Percentiles rank a stretch among this genome's conserved stretches.
Evolutionary conservation across 2,888 invertebrate species (phyloP).

Genomic region (Gibbula magus): DNA sequence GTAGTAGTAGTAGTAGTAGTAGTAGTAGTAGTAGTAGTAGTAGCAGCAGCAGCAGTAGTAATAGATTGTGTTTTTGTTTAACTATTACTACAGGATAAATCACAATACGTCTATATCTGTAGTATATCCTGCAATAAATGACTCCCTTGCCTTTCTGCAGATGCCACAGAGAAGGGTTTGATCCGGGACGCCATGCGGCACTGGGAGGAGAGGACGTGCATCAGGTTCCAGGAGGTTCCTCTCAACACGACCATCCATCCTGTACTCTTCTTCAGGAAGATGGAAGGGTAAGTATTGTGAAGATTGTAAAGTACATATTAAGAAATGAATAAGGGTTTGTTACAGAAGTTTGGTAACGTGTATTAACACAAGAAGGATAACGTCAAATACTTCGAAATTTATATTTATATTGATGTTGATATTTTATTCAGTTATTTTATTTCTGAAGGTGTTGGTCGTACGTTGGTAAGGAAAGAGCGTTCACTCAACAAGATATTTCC

Average conservation of each 20-base stretch:
- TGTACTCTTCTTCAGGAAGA: conserved; percentile 47
- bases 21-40: too few species aligned
- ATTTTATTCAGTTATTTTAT: too few species aligned
- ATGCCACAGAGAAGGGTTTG: conserved; percentile 40
- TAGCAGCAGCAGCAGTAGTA: too few species aligned
- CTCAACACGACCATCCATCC: conserved; percentile 30
- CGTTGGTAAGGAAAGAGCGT: conserved; percentile 52
- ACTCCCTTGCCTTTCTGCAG: conserved; percentile 40
- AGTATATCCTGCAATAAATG: too few species aligned
- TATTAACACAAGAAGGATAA: too few species aligned
- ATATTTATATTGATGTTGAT: too few species aligned
- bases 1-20: too few species aligned
- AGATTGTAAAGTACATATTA: not conserved
- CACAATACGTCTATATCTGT: too few species aligned
- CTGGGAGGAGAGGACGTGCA: conserved; percentile 65
- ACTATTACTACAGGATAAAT: too few species aligned
- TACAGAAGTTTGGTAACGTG: not conserved
- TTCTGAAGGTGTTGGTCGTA: conserved; percentile 57
- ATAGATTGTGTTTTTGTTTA: too few species aligned
- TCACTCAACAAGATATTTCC: conserved; percentile 57
- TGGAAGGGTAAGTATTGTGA: conserved; percentile 46
- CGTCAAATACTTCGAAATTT: too few species aligned
- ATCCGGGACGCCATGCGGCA: conserved; percentile 60
- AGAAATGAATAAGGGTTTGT: not conserved
- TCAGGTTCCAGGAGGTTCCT: conserved; percentile 58